Evolutionary conservation across 2,797 vertebrate genomes (phyloP).

Genomic region (Phataginus tricuspis): DNA sequence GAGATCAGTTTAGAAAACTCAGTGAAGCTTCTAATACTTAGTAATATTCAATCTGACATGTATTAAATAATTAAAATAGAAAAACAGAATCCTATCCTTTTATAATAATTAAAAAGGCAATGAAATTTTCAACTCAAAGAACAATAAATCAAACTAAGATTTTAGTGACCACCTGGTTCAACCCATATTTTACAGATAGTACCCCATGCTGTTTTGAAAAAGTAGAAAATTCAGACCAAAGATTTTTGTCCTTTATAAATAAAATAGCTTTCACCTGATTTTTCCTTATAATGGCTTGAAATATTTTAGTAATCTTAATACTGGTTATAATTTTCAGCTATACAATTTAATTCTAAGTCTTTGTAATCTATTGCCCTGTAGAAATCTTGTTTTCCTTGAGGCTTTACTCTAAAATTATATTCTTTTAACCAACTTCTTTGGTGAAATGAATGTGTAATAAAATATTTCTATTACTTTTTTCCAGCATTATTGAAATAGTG

Average conservation of each 20-base stretch:
- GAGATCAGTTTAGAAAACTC: constrained; percentile 9
- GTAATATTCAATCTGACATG: not conserved
- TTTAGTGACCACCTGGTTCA: not conserved
- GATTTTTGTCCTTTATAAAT: not conserved
- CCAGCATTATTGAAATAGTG: not conserved
- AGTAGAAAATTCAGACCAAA: constrained; percentile 1
- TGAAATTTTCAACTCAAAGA: not conserved
- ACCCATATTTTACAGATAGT: not conserved
- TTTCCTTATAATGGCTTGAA: not conserved
- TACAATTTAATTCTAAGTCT: not conserved
- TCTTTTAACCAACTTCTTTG: not conserved
- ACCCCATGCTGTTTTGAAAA: not conserved
- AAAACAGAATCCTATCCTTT: not conserved
- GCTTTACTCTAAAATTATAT: constrained; percentile 21
- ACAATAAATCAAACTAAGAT: not conserved
- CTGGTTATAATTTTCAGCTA: not conserved
- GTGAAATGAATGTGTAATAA: not conserved
- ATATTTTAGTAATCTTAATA: not conserved
- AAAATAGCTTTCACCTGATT: not conserved
- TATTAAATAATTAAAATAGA: not conserved
- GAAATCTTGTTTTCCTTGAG: not conserved
- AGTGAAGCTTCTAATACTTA: not conserved
- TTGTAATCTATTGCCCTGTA: not conserved
- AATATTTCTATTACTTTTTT: not conserved
- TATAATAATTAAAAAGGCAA: not conserved